Conservation (phyloP, 2,113 vertebrate species). For the Cololabis saira region DNA sequence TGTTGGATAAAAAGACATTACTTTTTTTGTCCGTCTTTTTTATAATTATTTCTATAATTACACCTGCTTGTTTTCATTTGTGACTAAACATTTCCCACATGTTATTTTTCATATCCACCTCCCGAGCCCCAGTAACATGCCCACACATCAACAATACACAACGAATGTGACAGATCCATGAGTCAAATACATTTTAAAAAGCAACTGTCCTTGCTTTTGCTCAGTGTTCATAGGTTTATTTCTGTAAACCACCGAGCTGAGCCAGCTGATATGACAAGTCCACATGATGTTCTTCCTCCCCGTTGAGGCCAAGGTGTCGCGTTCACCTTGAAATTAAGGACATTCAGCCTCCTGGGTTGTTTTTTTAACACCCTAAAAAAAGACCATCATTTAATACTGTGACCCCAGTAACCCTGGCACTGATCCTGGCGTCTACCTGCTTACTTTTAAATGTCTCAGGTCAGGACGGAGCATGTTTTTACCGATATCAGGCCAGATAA, state of each 20-base stretch:
- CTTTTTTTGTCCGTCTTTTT: too few relatives aligned
- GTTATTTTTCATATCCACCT: too few relatives aligned
- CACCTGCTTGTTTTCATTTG: too few relatives aligned
- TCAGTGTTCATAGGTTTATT: not conserved
- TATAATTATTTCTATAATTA: too few relatives aligned
- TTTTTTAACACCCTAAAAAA: not conserved
- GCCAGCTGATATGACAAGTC: constrained; percentile 33
- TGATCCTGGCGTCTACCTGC: not conserved
- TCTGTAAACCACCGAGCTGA: constrained; percentile 3
- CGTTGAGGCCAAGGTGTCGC: constrained; percentile 6
- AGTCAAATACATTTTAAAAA: not conserved
- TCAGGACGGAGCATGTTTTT: not conserved
- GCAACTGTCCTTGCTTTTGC: not conserved
- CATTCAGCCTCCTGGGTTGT: not conserved
- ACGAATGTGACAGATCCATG: not conserved
- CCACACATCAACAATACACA: not conserved
- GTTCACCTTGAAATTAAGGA: constrained; percentile 42
- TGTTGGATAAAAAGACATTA: too few relatives aligned
- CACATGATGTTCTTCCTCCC: constrained; percentile 25
- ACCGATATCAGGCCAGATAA: not conserved
- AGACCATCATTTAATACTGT: not conserved
- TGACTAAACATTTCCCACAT: too few relatives aligned
- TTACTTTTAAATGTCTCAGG: constrained; percentile 11
- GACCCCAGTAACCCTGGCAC: not conserved
- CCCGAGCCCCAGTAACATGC: too few relatives aligned